phyloP scores from a whole-genome alignment of 2,888 invertebrate genomes.

The Hedya salicella region DNA sequence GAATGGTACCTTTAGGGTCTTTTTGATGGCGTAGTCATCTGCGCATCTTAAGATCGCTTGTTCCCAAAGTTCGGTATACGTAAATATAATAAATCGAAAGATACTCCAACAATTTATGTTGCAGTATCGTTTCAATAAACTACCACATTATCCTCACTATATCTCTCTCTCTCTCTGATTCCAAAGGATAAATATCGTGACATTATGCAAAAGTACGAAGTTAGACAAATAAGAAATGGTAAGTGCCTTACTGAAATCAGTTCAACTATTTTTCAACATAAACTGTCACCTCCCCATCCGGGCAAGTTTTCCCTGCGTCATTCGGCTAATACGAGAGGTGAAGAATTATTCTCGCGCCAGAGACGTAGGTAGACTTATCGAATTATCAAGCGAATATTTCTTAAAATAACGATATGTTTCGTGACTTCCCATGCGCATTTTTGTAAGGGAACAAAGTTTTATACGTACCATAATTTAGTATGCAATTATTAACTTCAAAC shows the following conservation, averaged over 20 bases:
- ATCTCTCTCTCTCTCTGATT: background rate
- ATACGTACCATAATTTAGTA: too few species aligned
- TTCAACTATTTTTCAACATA: background rate
- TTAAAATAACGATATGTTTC: background rate
- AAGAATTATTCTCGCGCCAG: conserved; percentile 21
- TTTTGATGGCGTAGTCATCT: too few species aligned
- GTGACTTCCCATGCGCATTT: too few species aligned
- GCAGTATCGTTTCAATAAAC: too few species aligned
- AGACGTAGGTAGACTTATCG: background rate
- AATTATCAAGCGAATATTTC: conserved; percentile 13
- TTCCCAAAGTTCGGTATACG: too few species aligned
- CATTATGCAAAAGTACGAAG: background rate
- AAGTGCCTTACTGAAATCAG: background rate
- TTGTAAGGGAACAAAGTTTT: too few species aligned
- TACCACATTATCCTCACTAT: background rate
- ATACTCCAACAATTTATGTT: too few species aligned
- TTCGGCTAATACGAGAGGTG: conserved; percentile 27
- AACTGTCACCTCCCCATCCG: conserved; percentile 10
- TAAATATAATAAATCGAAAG: too few species aligned
- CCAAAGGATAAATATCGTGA: background rate
- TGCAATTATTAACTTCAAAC: too few species aligned
- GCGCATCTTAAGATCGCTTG: too few species aligned
- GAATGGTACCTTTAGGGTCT: too few species aligned
- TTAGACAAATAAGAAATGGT: background rate
- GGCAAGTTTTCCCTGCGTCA: background rate